Percentiles rank a stretch among this genome's conserved stretches.
phyloP scores from a whole-genome alignment of 2,113 vertebrate genomes.

The Otocyon megalotis region DNA sequence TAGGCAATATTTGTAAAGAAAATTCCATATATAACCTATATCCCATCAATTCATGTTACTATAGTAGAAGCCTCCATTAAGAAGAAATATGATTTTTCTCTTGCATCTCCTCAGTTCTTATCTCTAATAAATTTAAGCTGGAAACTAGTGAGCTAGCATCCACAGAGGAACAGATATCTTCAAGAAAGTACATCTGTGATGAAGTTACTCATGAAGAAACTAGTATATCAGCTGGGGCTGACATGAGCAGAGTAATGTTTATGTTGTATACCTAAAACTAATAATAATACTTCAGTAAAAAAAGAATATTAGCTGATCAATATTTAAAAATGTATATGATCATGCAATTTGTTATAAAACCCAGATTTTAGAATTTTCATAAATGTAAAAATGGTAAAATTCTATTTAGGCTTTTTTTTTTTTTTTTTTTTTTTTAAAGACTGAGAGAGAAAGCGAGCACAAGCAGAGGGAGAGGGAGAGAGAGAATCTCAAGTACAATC shows the following conservation, averaged over 20 bases:
- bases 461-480: background rate
- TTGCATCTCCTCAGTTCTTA: background rate
- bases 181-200: background rate
- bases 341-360: background rate
- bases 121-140: conserved; percentile 24
- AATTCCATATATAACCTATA: conserved; percentile 10
- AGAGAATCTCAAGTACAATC: background rate
- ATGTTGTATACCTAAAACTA: background rate
- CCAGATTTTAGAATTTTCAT: background rate
- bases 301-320: background rate
- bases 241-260: background rate
- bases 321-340: conserved; percentile 2
- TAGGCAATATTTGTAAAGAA: conserved; percentile 30
- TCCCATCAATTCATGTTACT: conserved; percentile 12
- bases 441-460: background rate
- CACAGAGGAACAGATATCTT: background rate
- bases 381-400: conserved; percentile 21
- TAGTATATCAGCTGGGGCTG: background rate
- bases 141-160: background rate
- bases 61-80: background rate
- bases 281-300: background rate
- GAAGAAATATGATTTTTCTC: background rate
- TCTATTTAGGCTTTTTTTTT: background rate
- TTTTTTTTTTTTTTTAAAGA: background rate
- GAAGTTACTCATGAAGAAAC: conserved; percentile 36